phyloP scores from a whole-genome alignment of 2,113 vertebrate genomes.

The Perccottus glenii region DNA sequence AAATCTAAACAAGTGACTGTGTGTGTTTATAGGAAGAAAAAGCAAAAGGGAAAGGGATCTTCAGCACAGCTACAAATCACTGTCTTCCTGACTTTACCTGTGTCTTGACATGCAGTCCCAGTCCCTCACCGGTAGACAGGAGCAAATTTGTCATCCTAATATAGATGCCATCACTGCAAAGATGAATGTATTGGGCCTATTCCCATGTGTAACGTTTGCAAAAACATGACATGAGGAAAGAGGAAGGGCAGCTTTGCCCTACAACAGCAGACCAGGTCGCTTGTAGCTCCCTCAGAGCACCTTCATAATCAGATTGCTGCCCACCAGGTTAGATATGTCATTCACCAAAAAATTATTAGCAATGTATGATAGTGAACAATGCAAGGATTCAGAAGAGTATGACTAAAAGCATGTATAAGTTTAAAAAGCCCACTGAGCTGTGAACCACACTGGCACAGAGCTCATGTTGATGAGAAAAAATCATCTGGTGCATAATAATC shows the following conservation, averaged over 20 bases:
- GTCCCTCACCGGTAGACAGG: slow-evolving; percentile 72
- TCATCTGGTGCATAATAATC: slow-evolving; percentile 25
- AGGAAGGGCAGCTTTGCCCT: slow-evolving; percentile 65
- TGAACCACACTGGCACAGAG: slow-evolving; percentile 7
- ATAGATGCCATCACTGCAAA: slow-evolving; percentile 71
- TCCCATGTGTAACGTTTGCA: slow-evolving; percentile 73
- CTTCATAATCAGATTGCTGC: slow-evolving; percentile 51
- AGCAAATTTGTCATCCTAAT: slow-evolving; percentile 76
- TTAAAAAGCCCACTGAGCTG: slow-evolving; percentile 22
- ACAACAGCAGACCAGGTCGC: slow-evolving; percentile 61
- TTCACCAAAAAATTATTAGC: slow-evolving; percentile 12
- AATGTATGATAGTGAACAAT: slow-evolving; percentile 33
- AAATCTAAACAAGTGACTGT: slow-evolving; percentile 34
- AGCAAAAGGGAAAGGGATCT: slow-evolving; percentile 33
- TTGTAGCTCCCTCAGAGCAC: slow-evolving; percentile 62
- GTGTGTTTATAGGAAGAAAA: slow-evolving; percentile 41
- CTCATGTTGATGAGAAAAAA: slow-evolving; percentile 32
- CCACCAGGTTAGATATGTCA: slow-evolving; percentile 49
- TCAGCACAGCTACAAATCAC: slow-evolving; percentile 67
- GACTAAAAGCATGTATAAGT: not conserved
- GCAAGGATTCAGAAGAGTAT: too few species aligned
- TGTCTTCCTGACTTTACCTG: slow-evolving; percentile 69
- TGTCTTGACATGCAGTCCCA: slow-evolving; percentile 73
- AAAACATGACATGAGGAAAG: slow-evolving; percentile 65
- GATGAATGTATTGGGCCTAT: slow-evolving; percentile 61